Evolutionary conservation across 2,888 invertebrate species (phyloP).

Genomic region (Drosophila neonasuta): DNA sequence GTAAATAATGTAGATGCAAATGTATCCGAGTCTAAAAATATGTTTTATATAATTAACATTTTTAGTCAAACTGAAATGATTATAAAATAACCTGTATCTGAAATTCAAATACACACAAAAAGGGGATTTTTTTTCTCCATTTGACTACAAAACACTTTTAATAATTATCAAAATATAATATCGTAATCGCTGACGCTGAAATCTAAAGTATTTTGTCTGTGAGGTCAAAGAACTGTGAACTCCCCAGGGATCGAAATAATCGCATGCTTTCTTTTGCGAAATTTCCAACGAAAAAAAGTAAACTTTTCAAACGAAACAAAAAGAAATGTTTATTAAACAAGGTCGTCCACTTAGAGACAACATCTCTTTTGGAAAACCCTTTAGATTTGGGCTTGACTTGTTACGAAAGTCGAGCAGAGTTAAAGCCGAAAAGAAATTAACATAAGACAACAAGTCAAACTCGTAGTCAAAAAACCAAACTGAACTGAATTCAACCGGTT

Average conservation of each 20-base stretch:
- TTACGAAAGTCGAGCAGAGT: constrained; percentile 40
- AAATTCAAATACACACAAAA: background rate
- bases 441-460: constrained; percentile 20
- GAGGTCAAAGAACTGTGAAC: background rate
- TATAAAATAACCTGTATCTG: no score
- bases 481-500: constrained; percentile 49
- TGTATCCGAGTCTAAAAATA: constrained; percentile 9
- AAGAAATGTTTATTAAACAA: background rate
- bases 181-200: no score
- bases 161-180: no score
- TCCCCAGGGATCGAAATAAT: constrained; percentile 13
- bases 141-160: background rate
- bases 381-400: constrained; percentile 35
- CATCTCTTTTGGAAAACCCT: background rate
- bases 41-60: no score
- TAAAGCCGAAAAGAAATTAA: constrained; percentile 22
- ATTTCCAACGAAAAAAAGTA: background rate
- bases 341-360: background rate
- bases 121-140: background rate
- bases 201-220: no score
- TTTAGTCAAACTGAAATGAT: no score
- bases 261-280: background rate
- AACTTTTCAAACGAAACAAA: background rate
- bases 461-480: constrained; percentile 20
- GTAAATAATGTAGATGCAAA: constrained; percentile 3